Evolutionary conservation across 2,888 invertebrate genomes (phyloP).

Genomic region (Silvanus unidentatus): DNA sequence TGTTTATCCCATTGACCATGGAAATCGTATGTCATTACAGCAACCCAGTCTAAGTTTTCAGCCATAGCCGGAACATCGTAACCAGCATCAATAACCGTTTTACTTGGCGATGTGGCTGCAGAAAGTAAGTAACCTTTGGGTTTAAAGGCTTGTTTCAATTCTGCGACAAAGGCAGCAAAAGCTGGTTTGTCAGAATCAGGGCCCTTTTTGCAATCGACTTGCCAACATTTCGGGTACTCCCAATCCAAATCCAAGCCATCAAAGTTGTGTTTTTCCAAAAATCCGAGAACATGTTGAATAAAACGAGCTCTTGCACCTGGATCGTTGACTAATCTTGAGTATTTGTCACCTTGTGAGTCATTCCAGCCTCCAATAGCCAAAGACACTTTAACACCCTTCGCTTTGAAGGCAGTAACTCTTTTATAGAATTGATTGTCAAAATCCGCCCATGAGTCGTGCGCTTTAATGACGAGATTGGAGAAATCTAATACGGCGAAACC

Average conservation of each 20-base stretch:
- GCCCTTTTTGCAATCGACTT: slow-evolving; percentile 81
- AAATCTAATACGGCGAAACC: slow-evolving; percentile 89
- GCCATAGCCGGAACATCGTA: slow-evolving; percentile 76
- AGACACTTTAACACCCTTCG: slow-evolving; percentile 75
- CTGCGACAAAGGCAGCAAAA: slow-evolving; percentile 68
- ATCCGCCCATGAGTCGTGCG: slow-evolving; percentile 88
- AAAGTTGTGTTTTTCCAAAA: slow-evolving; percentile 74
- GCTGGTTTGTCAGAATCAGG: slow-evolving; percentile 76
- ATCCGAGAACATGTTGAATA: slow-evolving; percentile 66
- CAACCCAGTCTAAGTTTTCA: slow-evolving; percentile 78
- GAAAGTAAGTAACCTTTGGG: slow-evolving; percentile 59
- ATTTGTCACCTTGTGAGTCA: slow-evolving; percentile 85
- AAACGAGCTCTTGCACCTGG: slow-evolving; percentile 67
- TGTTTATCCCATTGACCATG: slow-evolving; percentile 90
- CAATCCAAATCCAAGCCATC: slow-evolving; percentile 94
- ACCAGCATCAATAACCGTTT: slow-evolving; percentile 77
- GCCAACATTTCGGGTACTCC: slow-evolving; percentile 91
- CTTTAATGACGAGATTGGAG: slow-evolving; percentile 69
- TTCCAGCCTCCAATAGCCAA: slow-evolving; percentile 95
- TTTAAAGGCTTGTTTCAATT: slow-evolving; percentile 55
- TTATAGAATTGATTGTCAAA: slow-evolving; percentile 84
- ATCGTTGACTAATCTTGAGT: slow-evolving; percentile 76
- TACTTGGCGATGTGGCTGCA: slow-evolving; percentile 82
- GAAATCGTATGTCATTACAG: slow-evolving; percentile 89
- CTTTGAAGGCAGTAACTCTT: slow-evolving; percentile 70